These are phyloP conservation scores for Alexandromys fortis DNA, from an alignment of 2,113 vertebrate genomes.

Conservation along the genomic window DNA sequence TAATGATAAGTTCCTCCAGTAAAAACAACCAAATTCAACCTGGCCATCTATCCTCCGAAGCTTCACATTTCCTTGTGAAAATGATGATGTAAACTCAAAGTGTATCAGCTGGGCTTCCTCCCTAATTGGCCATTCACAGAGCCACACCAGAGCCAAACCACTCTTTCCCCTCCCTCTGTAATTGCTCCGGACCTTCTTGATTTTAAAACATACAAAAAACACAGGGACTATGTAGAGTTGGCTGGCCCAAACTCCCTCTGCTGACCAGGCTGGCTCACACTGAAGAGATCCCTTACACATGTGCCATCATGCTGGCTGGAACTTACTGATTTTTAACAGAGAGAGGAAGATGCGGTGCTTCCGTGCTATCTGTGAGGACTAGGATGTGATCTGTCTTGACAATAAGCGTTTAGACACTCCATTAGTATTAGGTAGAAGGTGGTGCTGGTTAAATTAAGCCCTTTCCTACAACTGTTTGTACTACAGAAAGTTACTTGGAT, in stretches of 20 bases:
- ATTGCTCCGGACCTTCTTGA: neutral
- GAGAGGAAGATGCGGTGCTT: neutral
- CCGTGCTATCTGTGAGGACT: neutral
- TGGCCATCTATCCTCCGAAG: neutral
- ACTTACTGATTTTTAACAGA: neutral
- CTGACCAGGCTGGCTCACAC: neutral
- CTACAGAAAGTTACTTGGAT: neutral
- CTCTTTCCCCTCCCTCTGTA: neutral
- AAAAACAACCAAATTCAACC: conserved; percentile 26
- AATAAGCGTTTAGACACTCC: neutral
- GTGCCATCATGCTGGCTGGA: neutral
- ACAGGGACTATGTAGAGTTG: neutral
- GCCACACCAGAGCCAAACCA: neutral
- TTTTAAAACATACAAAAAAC: neutral
- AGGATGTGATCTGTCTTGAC: neutral
- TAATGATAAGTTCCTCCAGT: conserved; percentile 12
- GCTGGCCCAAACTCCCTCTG: neutral
- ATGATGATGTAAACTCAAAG: neutral
- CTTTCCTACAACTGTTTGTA: neutral
- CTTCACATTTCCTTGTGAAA: neutral
- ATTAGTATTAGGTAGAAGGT: neutral
- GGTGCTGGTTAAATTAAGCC: conserved; percentile 7
- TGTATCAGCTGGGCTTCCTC: neutral
- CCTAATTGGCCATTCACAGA: neutral
- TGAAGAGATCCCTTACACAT: neutral